Percentiles rank a stretch among this genome's conserved stretches.
These are phyloP conservation scores for Drosophila subsilvestris DNA, from an alignment of 2,888 invertebrate genomes.

Conservation along the genomic window DNA sequence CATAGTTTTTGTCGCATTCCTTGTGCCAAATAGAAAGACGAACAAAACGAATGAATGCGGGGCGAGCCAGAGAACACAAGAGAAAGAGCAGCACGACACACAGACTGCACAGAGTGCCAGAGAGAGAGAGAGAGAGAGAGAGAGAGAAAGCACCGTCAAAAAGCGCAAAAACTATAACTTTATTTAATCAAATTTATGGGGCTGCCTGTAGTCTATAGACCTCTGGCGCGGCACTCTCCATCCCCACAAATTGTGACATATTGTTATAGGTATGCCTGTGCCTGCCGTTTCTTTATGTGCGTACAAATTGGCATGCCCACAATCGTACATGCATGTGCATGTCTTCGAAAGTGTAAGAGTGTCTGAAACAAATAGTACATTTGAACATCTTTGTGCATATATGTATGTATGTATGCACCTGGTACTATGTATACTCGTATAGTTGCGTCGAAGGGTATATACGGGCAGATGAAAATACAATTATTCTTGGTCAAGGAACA, in stretches of 20 bases:
- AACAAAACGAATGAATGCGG: conserved; percentile 43
- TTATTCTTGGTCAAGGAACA: neutral
- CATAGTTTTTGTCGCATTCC: conserved; percentile 77
- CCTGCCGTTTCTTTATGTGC: conserved; percentile 7
- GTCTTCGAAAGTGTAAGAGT: conserved; percentile 8
- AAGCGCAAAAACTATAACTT: conserved; percentile 68
- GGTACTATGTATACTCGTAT: too few species aligned
- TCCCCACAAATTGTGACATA: conserved; percentile 59
- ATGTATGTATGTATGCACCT: too few species aligned
- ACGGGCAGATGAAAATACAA: too few species aligned
- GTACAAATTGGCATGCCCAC: conserved; percentile 29
- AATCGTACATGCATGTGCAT: conserved; percentile 6
- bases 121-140: conserved; percentile 16
- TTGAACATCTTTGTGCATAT: conserved; percentile 28
- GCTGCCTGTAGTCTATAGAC: conserved; percentile 38
- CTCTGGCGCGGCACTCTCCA: conserved; percentile 2
- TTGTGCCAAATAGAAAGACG: conserved; percentile 50
- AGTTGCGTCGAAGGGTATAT: neutral
- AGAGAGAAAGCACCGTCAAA: conserved; percentile 27
- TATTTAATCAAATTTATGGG: conserved; percentile 81
- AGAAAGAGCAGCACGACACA: neutral
- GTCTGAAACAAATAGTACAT: conserved; percentile 48
- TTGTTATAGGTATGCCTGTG: conserved; percentile 52
- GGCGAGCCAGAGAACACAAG: conserved; percentile 16
- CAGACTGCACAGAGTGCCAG: conserved; percentile 1